Base-by-base conservation (phyloP, 2,797 vertebrate species). In the Hipposideros larvatus region DNA sequence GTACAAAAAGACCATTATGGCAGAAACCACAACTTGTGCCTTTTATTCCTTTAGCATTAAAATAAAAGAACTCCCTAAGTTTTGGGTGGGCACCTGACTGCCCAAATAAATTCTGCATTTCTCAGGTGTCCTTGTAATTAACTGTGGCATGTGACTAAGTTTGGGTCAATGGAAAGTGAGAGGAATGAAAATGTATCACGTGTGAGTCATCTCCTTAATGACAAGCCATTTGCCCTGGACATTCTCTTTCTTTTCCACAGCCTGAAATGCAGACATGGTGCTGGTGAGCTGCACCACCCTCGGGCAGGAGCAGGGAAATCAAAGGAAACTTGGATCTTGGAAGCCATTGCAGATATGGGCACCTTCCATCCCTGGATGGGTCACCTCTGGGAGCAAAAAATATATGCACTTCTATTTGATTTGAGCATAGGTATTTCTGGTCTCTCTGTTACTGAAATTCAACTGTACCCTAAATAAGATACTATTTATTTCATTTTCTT, bases 11-110 rank as follows among this genome's bases (percentile, higher is more conserved):
- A 70, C 31, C 70, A 31, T 90, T 61, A 24, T 41, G 51, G 24
- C 53, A 83, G 28, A 91, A 73, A 83, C 21, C 26, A 22, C 31
- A 73, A 55, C 13, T 11, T 87, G 26, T 46, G 26, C 6, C 31
- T 88, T 95, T 85, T 73, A 37, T 41, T 87, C 53, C 66, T 89
- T 91, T 86, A 41, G 55, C 85, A n/a, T 91, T 71, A 88, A 87
- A 79, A 70, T 61, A 92, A 75, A 31, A 85, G 61, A 71, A 51
- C 9, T 46, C 8, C 0, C 10, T 24, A 53, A 21, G 19, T 55
- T 80, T 75, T 80, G 74, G 65, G 14, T 59, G 24, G 53, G 4
- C 6, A n/a, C n/a, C 10, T 73, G 28, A 70, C 28, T 82, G 19
- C 41, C 73, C 34, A 48, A 74, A 61, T 22, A 89, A 73, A 78